Evolutionary conservation across 2,113 vertebrate species (phyloP), one percentile per base, ranked within the genome.

Genomic region (Melanotaenia duboulayi): DNA sequence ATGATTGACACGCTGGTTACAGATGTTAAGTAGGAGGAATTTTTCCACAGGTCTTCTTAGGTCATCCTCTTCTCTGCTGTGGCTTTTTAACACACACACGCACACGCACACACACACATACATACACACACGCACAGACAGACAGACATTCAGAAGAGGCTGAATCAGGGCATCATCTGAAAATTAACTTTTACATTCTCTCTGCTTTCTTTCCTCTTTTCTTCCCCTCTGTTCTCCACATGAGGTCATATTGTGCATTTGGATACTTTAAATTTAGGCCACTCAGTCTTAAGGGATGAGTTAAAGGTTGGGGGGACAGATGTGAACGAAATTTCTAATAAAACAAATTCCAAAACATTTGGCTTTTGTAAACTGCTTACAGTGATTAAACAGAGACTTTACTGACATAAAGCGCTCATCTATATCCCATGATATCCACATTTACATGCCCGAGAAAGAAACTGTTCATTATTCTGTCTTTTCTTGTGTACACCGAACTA

Each of bases 241-340:
- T 12, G 19, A 69, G 54, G 65, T 78, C 74, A 61, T n/a, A 4
- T 11, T 68, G 74, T 67, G 39, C 65, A 40, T 78, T 73, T 73
- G 37, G 44, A 80, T 67, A 71, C 48, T 52, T 66, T 75, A 17
- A 40, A 84, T 89, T 78, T 62, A 89, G 81, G 81, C 76, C 76
- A 76, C 1, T 0, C 37, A 63, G 71, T 80, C 76, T 71, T 76
- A 24, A 73, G 81, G 76, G 85, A 72, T 44, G 73, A 61, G n/a
- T 62, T 35, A 80, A 82, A 75, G 71, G 60, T 71, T 59, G 63
- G 52, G 68, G 12, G 60, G 64, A 80, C 35, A 32, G 48, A 44
- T 2, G 28, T 80, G 46, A 60, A 77, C 70, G 61, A 23, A 22
- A 66, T 58, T 62, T 68, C 39, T 49, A n/a, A 32, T 65, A 55